Evolutionary conservation across 1,140 invertebrate species (phyloP), one percentile per base, ranked within the genome.

Genomic region (Platorchestia sp.): DNA sequence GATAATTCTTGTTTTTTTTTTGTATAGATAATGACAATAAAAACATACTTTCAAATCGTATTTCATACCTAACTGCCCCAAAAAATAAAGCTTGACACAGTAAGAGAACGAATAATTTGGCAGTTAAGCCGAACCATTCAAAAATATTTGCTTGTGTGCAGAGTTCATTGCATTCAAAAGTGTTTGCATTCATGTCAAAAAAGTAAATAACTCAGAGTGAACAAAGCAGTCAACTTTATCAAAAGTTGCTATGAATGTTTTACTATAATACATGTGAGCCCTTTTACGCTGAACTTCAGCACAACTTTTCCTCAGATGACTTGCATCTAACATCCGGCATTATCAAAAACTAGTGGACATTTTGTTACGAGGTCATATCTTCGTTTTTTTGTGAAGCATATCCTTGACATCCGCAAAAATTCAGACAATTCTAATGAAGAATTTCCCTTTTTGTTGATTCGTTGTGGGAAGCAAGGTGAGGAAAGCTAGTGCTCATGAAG

Each of bases 401-500:
- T 47, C 91, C 91, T 45, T 93, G 91, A 93, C 91, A 93, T 93
- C 22, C 41, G 41, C 45, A 36, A 93, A 45, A 44, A 45, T 93
- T 93, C 45, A 44, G 7, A 44, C 40, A 47, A 93, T 93, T 93
- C 43, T 44, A 44, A 45, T 45, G 22, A 45, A 41, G 91, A 93
- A 93, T 47, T 93, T 93, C 47, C 10, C 45, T 93, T 10, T 93
- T 45, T 93, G 91, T 93, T 93, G 43, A 45, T 7, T 16, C 91
- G 45, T 93, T 36, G 91, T 36, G 91, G 59, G 27, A 27, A 10
- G 59, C 59, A 75, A 75, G 59, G 59, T 3, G 36, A 75, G 14
- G 59, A 75, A 75, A 75, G 59, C 59, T 75, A 22, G 59, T 36
- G 59, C 27, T 14, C 59, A 75, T 75, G 59, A 75, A 75, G 59